A percentile compares a stretch with the other conserved stretches of the same genome.
Conservation (phyloP, 92 coral and sea anemone genomes). For the Isaurus tuberculatus region DNA sequence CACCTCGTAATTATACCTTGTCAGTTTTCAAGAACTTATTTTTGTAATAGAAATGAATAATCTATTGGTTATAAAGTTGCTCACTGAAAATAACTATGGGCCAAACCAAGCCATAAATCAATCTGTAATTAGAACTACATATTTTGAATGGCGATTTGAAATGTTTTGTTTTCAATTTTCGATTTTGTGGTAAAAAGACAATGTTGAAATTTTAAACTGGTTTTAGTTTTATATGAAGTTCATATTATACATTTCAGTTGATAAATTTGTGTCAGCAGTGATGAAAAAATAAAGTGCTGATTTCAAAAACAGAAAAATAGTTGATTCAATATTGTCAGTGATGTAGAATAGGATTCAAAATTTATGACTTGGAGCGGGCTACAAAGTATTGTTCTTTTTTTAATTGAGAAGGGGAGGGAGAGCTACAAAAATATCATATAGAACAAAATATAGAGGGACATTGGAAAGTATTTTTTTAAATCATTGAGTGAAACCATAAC, state of each 20-base stretch:
- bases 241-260: conserved; percentile 6
- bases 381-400: background rate
- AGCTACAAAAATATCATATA: conserved; percentile 4
- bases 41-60: too few species aligned
- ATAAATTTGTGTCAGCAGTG: background rate
- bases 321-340: background rate
- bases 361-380: conserved; percentile 1
- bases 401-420: conserved; percentile 12
- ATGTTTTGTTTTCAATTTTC: too few species aligned
- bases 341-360: background rate
- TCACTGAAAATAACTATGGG: too few species aligned
- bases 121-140: too few species aligned
- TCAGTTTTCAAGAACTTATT: too few species aligned
- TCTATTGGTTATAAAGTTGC: too few species aligned
- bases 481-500: conserved; percentile 10
- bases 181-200: background rate
- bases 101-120: too few species aligned
- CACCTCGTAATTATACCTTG: too few species aligned
- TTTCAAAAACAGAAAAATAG: conserved; percentile 4
- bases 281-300: conserved; percentile 12
- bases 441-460: background rate
- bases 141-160: too few species aligned
- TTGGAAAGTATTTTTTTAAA: background rate
- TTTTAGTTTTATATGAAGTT: background rate
- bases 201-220: background rate